These are phyloP conservation scores for Porites rus DNA, from an alignment of 92 coral and sea anemone species.

Conservation along the genomic window DNA sequence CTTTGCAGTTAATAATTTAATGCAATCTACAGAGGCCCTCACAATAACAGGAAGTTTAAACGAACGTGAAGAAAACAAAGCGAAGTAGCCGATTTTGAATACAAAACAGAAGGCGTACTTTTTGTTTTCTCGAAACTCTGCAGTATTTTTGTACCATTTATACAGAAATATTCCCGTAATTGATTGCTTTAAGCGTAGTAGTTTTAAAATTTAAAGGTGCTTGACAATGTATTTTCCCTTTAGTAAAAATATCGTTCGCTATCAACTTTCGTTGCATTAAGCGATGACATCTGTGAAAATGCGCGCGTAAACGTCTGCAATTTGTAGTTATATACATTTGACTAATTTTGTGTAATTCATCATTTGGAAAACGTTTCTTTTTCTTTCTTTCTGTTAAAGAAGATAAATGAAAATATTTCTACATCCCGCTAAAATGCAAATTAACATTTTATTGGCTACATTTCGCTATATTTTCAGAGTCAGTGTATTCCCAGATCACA, in stretches of 20 bases:
- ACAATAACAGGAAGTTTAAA: slow-evolving; percentile 47
- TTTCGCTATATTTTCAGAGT: too few relatives aligned
- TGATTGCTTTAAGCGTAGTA: background rate
- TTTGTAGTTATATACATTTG: background rate
- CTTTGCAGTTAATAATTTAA: slow-evolving; percentile 34
- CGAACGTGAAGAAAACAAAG: background rate
- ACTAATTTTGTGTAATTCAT: too few relatives aligned
- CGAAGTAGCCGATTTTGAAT: background rate
- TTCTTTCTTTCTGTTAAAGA: too few relatives aligned
- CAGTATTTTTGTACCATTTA: background rate
- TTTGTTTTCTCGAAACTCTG: background rate
- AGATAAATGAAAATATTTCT: too few relatives aligned
- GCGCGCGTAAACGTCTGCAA: background rate
- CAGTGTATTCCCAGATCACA: too few relatives aligned
- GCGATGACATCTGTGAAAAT: background rate
- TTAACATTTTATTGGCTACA: too few relatives aligned
- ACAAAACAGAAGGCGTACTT: background rate
- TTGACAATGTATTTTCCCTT: background rate
- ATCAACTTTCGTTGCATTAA: background rate
- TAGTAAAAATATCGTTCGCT: background rate
- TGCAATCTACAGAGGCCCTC: slow-evolving; percentile 13
- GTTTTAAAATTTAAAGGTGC: background rate
- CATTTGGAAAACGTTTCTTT: too few relatives aligned
- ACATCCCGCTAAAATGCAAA: too few relatives aligned
- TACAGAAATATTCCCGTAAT: background rate